Percentiles rank a stretch among this genome's conserved stretches.
Evolutionary conservation across 2,113 vertebrate species (phyloP).

Genomic region (Toxotes chatareus): DNA sequence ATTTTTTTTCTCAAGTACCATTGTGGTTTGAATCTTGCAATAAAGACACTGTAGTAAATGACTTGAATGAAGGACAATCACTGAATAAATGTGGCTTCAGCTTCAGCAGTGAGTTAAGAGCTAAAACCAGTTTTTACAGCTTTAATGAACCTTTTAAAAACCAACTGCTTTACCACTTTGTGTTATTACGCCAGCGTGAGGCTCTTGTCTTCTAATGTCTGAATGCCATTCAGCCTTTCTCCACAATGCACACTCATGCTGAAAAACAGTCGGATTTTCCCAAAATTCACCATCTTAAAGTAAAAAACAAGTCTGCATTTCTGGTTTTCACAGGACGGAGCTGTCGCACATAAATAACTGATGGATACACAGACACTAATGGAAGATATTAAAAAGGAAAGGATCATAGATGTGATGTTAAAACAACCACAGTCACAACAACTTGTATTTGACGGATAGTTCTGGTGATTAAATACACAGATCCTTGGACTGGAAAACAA

Average conservation of each 20-base stretch:
- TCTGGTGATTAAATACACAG: background rate
- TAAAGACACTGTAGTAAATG: no score
- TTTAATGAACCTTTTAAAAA: constrained; percentile 27
- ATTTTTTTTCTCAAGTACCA: background rate
- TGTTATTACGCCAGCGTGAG: background rate
- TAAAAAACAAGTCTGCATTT: background rate
- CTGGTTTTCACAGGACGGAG: background rate
- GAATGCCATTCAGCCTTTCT: constrained; percentile 9
- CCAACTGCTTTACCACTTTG: background rate
- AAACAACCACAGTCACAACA: background rate
- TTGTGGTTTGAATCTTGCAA: background rate
- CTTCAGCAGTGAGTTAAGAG: constrained; percentile 1
- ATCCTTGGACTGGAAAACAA: background rate
- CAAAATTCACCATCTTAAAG: background rate
- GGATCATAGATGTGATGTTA: background rate
- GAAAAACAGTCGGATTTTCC: background rate
- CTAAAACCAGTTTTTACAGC: background rate
- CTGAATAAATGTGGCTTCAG: background rate
- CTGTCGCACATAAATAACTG: background rate
- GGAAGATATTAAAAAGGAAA: constrained; percentile 11
- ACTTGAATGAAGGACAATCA: background rate
- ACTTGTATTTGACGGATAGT: background rate
- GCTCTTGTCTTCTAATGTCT: constrained; percentile 4
- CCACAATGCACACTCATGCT: constrained; percentile 11
- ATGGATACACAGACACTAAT: background rate